phyloP scores from a whole-genome alignment of 2,888 invertebrate genomes.

The Andricus curvator region DNA sequence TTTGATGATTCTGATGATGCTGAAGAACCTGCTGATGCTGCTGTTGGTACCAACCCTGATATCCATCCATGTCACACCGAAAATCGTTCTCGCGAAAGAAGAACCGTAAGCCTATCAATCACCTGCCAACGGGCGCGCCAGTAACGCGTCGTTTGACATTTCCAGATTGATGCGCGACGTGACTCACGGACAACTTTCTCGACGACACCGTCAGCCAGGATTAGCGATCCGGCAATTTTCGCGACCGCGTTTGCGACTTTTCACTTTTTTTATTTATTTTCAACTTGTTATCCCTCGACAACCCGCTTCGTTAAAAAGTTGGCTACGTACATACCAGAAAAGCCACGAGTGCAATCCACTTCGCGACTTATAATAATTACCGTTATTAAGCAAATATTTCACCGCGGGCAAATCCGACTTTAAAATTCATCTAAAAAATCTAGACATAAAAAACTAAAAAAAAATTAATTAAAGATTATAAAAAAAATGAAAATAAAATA shows the following conservation, averaged over 20 bases:
- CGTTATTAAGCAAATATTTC: neutral
- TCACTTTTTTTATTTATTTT: neutral
- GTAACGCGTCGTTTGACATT: conserved; percentile 51
- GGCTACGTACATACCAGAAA: neutral
- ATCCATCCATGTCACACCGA: conserved; percentile 69
- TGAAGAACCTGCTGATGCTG: conserved; percentile 61
- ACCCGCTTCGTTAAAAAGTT: conserved; percentile 1
- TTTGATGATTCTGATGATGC: conserved; percentile 61
- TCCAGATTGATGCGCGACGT: conserved; percentile 33
- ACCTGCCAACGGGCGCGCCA: conserved; percentile 48
- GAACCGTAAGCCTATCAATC: conserved; percentile 65
- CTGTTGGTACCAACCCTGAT: conserved; percentile 70
- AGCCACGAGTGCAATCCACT: neutral
- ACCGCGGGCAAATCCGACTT: neutral
- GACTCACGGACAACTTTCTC: neutral
- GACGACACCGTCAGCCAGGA: neutral
- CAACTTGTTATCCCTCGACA: neutral
- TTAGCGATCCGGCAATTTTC: neutral
- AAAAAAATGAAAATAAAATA: conserved; percentile 4
- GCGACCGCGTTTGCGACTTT: neutral
- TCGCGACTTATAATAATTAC: neutral
- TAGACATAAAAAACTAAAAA: neutral
- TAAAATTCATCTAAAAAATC: neutral
- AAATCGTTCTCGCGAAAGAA: conserved; percentile 49
- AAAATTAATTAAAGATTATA: neutral